Percentiles rank a stretch among this genome's conserved stretches.
These are phyloP conservation scores for Drosophila atripex DNA, from an alignment of 2,888 invertebrate genomes.

Conservation along the genomic window DNA sequence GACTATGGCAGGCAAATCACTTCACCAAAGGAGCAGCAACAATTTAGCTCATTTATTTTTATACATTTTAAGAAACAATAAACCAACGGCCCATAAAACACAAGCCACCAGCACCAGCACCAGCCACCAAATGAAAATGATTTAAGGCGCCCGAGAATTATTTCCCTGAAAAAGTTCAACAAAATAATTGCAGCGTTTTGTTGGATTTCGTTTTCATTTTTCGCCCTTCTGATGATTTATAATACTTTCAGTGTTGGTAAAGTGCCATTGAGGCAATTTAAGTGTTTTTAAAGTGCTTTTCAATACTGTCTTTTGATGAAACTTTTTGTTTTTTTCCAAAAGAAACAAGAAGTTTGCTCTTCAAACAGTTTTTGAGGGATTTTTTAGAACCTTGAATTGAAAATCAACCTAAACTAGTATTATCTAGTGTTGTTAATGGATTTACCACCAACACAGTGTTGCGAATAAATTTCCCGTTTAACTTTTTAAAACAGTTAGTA, in stretches of 20 bases:
- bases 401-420: too few species aligned
- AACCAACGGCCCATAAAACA: conserved; percentile 76
- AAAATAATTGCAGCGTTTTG: conserved; percentile 77
- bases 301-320: not conserved
- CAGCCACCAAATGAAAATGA: conserved; percentile 76
- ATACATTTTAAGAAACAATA: conserved; percentile 78
- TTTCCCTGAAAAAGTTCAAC: conserved; percentile 58
- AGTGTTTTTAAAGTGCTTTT: not conserved
- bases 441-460: not conserved
- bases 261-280: not conserved
- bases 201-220: conserved; percentile 31
- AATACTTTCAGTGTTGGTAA: conserved; percentile 4
- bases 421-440: too few species aligned
- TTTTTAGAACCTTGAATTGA: too few species aligned
- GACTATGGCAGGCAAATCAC: conserved; percentile 32
- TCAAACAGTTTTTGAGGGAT: too few species aligned
- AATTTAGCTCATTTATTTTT: conserved; percentile 78
- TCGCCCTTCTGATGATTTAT: conserved; percentile 20
- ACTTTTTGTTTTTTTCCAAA: not conserved
- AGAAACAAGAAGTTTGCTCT: too few species aligned
- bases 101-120: conserved; percentile 60
- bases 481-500: not conserved
- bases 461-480: too few species aligned
- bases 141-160: conserved; percentile 59
- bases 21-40: conserved; percentile 44